phyloP scores from a whole-genome alignment of 2,888 invertebrate genomes.

The Vesta saturnalis region DNA sequence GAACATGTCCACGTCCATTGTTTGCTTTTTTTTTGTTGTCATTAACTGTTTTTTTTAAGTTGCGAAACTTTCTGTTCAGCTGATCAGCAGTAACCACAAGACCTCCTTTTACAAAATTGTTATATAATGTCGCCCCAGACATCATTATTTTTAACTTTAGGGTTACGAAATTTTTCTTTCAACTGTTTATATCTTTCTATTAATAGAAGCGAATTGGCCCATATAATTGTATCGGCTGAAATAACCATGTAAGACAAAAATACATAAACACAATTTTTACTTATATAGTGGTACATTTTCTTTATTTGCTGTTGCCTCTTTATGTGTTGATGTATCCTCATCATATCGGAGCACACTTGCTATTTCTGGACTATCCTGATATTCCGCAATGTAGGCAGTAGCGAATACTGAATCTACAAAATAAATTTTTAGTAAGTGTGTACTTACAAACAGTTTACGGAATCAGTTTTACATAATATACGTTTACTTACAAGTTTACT shows the following conservation, averaged over 20 bases:
- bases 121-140: neutral
- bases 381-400: neutral
- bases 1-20: neutral
- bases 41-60: too few species aligned
- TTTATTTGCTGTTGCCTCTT: neutral
- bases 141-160: neutral
- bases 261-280: constrained; percentile 1
- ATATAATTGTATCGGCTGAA: neutral
- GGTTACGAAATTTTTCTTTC: neutral
- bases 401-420: neutral
- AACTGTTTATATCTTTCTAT: neutral
- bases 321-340: neutral
- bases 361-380: neutral
- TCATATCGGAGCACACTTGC: neutral
- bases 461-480: neutral
- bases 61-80: too few species aligned
- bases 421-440: neutral
- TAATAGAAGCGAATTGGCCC: neutral
- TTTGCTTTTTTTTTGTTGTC: neutral
- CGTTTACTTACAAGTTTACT: neutral
- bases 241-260: neutral
- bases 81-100: neutral
- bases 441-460: neutral
- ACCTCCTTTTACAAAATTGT: neutral
- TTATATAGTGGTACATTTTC: neutral